These are phyloP conservation scores for Dolichomitus sp. DNA, from an alignment of 2,888 invertebrate species.

Conservation along the genomic window DNA sequence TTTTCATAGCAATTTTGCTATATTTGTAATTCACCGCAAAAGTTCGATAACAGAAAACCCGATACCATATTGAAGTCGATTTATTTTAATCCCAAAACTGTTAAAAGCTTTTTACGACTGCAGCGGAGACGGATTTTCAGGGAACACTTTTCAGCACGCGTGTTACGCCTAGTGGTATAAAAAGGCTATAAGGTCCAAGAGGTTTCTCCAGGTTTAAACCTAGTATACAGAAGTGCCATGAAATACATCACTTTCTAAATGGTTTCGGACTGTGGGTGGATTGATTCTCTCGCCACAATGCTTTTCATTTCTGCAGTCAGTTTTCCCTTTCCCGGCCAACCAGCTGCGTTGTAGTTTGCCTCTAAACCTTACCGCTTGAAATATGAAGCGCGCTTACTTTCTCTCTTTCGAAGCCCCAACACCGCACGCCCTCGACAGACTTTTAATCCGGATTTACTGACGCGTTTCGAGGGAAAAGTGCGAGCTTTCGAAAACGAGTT, in stretches of 20 bases:
- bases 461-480: slow-evolving; percentile 44
- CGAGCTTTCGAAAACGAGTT: slow-evolving; percentile 64
- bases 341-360: slow-evolving; percentile 8
- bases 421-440: slow-evolving; percentile 39
- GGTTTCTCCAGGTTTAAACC: neutral
- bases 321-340: neutral
- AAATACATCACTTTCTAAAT: neutral
- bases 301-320: neutral
- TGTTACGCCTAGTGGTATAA: neutral
- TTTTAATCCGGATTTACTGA: slow-evolving; percentile 70
- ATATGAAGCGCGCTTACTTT: slow-evolving; percentile 54
- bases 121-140: no score
- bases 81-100: no score
- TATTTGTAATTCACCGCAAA: no score
- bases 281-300: slow-evolving; percentile 27
- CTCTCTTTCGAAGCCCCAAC: slow-evolving; percentile 36
- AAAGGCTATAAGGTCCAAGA: neutral
- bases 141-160: no score
- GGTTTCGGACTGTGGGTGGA: neutral
- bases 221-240: neutral
- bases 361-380: slow-evolving; percentile 49
- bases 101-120: no score
- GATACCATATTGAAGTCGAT: no score
- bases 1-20: no score
- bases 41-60: no score